Evolutionary conservation across 2,113 vertebrate genomes (phyloP).

Genomic region (Lophochroa leadbeateri): DNA sequence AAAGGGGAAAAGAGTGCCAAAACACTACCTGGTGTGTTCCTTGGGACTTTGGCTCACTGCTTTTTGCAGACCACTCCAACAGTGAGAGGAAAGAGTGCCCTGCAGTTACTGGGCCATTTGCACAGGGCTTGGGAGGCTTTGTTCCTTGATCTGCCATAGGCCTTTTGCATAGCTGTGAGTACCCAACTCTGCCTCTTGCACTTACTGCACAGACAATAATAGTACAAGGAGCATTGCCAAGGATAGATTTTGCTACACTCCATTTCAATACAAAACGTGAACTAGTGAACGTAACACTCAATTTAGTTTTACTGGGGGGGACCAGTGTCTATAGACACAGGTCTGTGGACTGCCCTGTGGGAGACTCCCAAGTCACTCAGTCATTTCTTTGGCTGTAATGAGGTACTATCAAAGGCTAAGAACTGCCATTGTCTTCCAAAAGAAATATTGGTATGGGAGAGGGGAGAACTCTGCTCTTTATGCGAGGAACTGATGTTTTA

Average conservation of each 20-base stretch:
- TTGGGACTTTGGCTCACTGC: not conserved
- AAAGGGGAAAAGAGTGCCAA: not conserved
- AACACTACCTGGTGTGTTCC: not conserved
- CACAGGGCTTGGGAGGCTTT: not conserved
- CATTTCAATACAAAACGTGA: not conserved
- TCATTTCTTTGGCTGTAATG: not conserved
- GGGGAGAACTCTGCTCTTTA: not conserved
- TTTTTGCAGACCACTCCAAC: not conserved
- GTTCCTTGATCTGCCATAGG: not conserved
- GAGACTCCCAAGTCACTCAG: not conserved
- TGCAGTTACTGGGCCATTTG: not conserved
- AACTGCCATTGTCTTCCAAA: not conserved
- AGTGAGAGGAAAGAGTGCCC: not conserved
- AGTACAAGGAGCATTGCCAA: not conserved
- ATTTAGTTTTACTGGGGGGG: not conserved
- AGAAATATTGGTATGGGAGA: not conserved
- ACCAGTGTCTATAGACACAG: not conserved
- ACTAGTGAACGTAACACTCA: not conserved
- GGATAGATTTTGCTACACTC: not conserved
- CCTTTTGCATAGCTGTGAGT: accelerated
- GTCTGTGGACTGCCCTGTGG: not conserved
- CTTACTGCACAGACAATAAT: not conserved
- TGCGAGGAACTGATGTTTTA: not conserved
- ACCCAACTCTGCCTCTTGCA: not conserved
- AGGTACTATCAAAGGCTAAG: not conserved